Conservation (phyloP, 2,113 vertebrate species). For the Fulica atra region DNA sequence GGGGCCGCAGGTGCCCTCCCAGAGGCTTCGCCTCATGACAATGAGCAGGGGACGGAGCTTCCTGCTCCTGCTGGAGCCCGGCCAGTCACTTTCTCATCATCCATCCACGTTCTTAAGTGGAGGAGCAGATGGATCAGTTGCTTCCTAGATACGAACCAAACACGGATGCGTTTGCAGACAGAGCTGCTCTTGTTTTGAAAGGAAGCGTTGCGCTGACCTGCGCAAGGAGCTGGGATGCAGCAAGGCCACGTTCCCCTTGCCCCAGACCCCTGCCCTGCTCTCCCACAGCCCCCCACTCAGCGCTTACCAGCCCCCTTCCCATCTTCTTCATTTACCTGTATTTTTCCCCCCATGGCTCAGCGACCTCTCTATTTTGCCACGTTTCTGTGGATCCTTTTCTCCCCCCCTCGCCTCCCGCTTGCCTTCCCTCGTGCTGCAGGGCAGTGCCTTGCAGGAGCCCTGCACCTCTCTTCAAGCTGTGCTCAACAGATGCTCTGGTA, state of each 20-base stretch:
- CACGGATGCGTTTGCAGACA: conserved; percentile 3
- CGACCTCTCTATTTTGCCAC: background rate
- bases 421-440: background rate
- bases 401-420: background rate
- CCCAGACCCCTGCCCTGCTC: rapidly evolving
- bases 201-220: background rate
- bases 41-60: conserved; percentile 12
- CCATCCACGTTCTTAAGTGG: conserved; percentile 44
- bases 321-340: no score
- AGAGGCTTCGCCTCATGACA: background rate
- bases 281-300: background rate
- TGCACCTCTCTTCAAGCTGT: background rate
- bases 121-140: conserved; percentile 60
- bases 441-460: background rate
- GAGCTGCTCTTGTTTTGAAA: conserved; percentile 37
- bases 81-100: conserved; percentile 54
- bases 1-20: conserved; percentile 36
- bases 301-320: background rate
- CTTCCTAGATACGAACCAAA: conserved; percentile 57
- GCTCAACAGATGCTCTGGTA: background rate
- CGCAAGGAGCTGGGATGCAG: background rate
- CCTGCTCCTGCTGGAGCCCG: conserved; percentile 33
- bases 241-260: background rate
- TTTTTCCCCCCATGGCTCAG: background rate
- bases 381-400: background rate